These are phyloP conservation scores for Eucriotettix oculatus DNA, from an alignment of 2,888 invertebrate genomes.

Conservation along the genomic window DNA sequence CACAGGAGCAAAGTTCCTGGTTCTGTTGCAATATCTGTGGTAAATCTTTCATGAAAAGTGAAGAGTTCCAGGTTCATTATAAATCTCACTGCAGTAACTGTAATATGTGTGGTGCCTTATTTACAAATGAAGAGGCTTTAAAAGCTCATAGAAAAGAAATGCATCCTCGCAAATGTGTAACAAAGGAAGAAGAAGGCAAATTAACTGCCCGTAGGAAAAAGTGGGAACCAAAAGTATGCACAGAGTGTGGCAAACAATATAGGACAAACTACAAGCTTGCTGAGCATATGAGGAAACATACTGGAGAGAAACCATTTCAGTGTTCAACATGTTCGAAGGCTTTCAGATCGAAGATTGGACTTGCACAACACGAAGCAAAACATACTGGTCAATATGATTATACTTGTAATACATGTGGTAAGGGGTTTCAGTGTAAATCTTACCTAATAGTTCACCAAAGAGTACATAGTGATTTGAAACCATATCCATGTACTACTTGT, in stretches of 20 bases:
- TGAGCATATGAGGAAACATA: conserved; percentile 34
- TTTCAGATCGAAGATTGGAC: conserved; percentile 40
- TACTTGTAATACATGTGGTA: conserved; percentile 39
- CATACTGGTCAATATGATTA: conserved; percentile 40
- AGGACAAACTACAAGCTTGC: conserved; percentile 37
- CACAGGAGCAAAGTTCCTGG: conserved; percentile 9
- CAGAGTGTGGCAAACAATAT: conserved; percentile 38
- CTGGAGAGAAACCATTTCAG: conserved; percentile 40
- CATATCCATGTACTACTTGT: conserved; percentile 38
- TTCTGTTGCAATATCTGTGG: conserved; percentile 27
- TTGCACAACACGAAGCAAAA: conserved; percentile 40
- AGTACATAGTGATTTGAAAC: conserved; percentile 39
- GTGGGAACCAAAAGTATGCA: conserved; percentile 31
- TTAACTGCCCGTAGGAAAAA: conserved; percentile 15
- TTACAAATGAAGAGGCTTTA: conserved; percentile 29
- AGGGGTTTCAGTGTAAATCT: conserved; percentile 42
- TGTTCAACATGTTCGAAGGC: conserved; percentile 38
- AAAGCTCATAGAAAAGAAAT: conserved; percentile 22
- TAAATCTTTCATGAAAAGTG: conserved; percentile 22
- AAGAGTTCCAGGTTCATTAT: conserved; percentile 25
- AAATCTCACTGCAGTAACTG: conserved; percentile 27
- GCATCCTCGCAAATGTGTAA: conserved; percentile 14
- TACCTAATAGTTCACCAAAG: conserved; percentile 41
- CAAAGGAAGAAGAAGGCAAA: neutral
- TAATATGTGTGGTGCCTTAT: conserved; percentile 26